A percentile compares a stretch with the other conserved stretches of the same genome.
These are phyloP conservation scores for Peromyscus californicus DNA, from an alignment of 2,113 vertebrate species.

Conservation along the genomic window DNA sequence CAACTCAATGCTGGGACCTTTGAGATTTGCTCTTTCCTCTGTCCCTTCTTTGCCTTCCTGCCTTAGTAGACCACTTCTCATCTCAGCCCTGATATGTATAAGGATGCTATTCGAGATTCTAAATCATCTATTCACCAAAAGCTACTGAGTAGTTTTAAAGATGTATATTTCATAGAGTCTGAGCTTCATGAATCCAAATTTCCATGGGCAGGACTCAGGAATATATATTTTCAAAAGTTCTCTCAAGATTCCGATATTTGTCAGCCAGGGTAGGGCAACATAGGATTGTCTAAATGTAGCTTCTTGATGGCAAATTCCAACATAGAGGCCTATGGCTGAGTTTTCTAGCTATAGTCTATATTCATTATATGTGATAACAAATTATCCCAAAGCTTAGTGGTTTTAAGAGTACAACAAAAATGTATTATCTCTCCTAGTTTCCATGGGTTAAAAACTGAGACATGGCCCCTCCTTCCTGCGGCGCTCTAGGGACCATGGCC, in stretches of 20 bases:
- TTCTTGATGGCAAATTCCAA: not conserved
- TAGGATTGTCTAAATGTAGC: not conserved
- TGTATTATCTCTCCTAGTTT: not conserved
- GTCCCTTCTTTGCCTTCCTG: not conserved
- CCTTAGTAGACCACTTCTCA: not conserved
- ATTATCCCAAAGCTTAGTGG: not conserved
- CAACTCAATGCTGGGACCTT: not conserved
- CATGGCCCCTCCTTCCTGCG: too few species aligned
- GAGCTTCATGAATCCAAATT: conserved; percentile 14
- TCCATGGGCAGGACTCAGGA: not conserved
- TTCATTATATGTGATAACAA: not conserved
- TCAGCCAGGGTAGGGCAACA: conserved; percentile 6
- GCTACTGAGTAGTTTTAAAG: not conserved
- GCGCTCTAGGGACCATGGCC: too few species aligned
- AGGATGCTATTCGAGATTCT: not conserved
- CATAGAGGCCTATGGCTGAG: not conserved
- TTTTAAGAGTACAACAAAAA: not conserved
- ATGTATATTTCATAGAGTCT: conserved; percentile 1
- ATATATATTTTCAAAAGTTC: conserved; percentile 30
- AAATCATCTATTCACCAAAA: not conserved
- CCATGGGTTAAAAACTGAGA: not conserved
- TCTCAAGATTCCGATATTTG: not conserved
- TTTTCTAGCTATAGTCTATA: not conserved
- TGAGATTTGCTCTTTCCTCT: conserved; percentile 11
- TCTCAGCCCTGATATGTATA: not conserved